Conservation (phyloP, 2,113 vertebrate genomes). For the Gymnarchus niloticus region DNA sequence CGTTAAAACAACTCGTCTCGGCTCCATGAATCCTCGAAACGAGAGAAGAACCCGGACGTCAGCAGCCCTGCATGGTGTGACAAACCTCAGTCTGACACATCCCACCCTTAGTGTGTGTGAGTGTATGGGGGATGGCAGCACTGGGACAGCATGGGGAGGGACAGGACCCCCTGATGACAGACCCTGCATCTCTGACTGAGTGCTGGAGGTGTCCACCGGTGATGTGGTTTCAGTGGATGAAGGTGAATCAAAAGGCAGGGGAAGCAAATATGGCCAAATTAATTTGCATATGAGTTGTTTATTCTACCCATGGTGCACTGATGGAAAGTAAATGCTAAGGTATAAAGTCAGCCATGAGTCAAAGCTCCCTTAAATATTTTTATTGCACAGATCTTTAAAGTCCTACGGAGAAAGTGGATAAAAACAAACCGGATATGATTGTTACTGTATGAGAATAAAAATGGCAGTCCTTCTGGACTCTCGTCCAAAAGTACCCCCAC, state of each 20-base stretch:
- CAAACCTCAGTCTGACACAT: neutral
- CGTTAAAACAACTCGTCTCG: neutral
- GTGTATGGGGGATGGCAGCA: neutral
- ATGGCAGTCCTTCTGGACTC: neutral
- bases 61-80: neutral
- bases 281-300: neutral
- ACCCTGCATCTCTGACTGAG: neutral
- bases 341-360: neutral
- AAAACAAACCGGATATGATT: neutral
- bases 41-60: neutral
- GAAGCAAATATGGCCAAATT: slow-evolving; percentile 4
- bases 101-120: no score
- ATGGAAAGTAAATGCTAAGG: neutral
- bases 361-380: neutral
- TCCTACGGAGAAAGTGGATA: neutral
- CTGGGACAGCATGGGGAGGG: neutral
- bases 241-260: slow-evolving; percentile 8
- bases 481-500: neutral
- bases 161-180: neutral
- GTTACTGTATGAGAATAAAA: no score
- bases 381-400: neutral
- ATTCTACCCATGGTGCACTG: no score
- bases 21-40: neutral
- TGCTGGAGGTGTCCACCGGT: neutral
- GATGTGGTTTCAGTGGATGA: neutral